These are phyloP conservation scores for Numenius phaeopus DNA, from an alignment of 2,797 vertebrate species.

Conservation along the genomic window DNA sequence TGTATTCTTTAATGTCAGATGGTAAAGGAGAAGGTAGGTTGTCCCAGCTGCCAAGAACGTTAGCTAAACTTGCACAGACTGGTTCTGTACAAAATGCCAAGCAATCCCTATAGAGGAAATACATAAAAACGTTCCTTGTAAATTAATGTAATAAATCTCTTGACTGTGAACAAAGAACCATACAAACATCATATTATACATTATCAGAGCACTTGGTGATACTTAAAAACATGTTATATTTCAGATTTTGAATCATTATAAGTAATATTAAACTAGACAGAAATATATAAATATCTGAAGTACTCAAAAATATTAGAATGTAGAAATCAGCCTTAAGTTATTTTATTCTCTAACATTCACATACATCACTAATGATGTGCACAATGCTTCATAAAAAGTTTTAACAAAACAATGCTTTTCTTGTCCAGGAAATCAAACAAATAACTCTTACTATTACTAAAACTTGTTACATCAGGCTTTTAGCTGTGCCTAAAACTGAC, in stretches of 20 bases:
- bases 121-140: neutral
- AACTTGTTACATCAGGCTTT: neutral
- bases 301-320: neutral
- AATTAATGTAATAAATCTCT: neutral
- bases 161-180: neutral
- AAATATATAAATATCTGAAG: neutral
- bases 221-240: neutral
- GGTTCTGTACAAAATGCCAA: slow-evolving; percentile 99
- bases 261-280: neutral
- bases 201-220: neutral
- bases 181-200: neutral
- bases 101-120: slow-evolving; percentile 87
- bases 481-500: neutral
- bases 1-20: slow-evolving; percentile 95
- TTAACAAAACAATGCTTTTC: neutral
- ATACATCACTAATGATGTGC: neutral
- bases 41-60: slow-evolving; percentile 95
- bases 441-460: neutral
- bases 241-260: neutral
- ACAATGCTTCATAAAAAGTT: neutral
- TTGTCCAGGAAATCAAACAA: neutral
- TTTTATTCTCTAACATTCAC: neutral
- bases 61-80: slow-evolving; percentile 96
- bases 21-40: slow-evolving; percentile 93
- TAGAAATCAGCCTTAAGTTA: neutral